Conservation (phyloP, 2,113 vertebrate species). For the Asarcornis scutulata region DNA sequence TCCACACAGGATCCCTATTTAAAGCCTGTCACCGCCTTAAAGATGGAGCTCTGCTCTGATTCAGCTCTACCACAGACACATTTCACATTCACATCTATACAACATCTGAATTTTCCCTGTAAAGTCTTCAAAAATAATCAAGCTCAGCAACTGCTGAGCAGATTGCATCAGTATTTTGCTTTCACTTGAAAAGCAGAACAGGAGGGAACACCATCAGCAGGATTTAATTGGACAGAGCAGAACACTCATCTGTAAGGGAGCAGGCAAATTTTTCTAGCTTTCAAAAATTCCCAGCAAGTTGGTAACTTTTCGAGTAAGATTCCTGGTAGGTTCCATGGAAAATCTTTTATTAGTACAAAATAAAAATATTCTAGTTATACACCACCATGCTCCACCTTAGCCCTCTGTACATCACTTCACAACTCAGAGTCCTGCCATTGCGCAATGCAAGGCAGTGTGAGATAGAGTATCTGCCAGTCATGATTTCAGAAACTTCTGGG, state of each 20-base stretch:
- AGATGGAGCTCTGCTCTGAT: background rate
- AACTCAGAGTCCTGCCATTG: background rate
- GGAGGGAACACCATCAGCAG: background rate
- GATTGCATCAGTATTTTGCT: background rate
- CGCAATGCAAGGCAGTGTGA: background rate
- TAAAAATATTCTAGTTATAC: background rate
- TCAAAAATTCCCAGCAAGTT: background rate
- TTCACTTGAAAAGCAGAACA: background rate
- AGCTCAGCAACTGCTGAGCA: background rate
- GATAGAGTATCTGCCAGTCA: background rate
- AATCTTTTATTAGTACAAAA: background rate
- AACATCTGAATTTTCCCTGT: background rate
- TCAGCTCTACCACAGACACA: background rate
- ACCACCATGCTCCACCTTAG: background rate
- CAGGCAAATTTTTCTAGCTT: background rate
- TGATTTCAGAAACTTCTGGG: background rate
- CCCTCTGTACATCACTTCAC: background rate
- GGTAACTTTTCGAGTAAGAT: background rate
- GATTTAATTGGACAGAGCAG: background rate
- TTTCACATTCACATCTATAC: background rate
- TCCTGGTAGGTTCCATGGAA: background rate
- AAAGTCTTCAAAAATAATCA: background rate
- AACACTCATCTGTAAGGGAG: background rate
- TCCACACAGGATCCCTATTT: background rate
- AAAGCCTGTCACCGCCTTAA: background rate